Percentiles rank a stretch among this genome's conserved stretches.
phyloP scores from a whole-genome alignment of 1,140 invertebrate species.

The Sitophilus oryzae region DNA sequence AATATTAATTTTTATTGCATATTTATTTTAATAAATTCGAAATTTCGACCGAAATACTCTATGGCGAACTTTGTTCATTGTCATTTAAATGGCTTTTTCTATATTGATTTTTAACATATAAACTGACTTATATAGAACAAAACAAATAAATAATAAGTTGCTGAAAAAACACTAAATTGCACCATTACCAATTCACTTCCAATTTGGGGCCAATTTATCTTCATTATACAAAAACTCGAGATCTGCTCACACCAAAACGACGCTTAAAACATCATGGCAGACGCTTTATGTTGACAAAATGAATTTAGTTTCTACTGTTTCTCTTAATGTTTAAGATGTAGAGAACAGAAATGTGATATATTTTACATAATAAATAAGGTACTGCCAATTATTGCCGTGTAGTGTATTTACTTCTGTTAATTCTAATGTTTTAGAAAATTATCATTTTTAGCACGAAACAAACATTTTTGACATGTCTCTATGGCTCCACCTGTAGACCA shows the following conservation, averaged over 20 bases:
- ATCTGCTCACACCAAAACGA: slow-evolving; percentile 18
- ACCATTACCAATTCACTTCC: slow-evolving; percentile 39
- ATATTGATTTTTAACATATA: slow-evolving; percentile 28
- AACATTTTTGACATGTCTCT: not conserved
- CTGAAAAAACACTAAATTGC: slow-evolving; percentile 20
- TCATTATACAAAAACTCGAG: slow-evolving; percentile 41
- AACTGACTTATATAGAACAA: slow-evolving; percentile 31
- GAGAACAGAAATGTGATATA: not conserved
- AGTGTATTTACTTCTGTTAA: not conserved
- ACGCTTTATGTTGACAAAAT: slow-evolving; percentile 5
- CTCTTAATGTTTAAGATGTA: not conserved
- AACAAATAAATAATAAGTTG: slow-evolving; percentile 25
- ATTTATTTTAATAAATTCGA: not conserved
- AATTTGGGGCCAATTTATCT: slow-evolving; percentile 34
- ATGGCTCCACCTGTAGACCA: too few relatives aligned
- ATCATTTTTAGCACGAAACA: not conserved
- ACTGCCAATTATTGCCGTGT: not conserved
- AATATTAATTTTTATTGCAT: not conserved
- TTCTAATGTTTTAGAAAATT: not conserved
- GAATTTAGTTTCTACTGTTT: not conserved
- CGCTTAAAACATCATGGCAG: slow-evolving; percentile 20
- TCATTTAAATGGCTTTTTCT: slow-evolving; percentile 33
- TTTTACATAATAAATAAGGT: not conserved
- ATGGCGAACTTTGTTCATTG: slow-evolving; percentile 31
- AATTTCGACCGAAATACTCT: slow-evolving; percentile 5